These are phyloP conservation scores for Antennarius striatus DNA, from an alignment of 2,113 vertebrate genomes.

Conservation along the genomic window DNA sequence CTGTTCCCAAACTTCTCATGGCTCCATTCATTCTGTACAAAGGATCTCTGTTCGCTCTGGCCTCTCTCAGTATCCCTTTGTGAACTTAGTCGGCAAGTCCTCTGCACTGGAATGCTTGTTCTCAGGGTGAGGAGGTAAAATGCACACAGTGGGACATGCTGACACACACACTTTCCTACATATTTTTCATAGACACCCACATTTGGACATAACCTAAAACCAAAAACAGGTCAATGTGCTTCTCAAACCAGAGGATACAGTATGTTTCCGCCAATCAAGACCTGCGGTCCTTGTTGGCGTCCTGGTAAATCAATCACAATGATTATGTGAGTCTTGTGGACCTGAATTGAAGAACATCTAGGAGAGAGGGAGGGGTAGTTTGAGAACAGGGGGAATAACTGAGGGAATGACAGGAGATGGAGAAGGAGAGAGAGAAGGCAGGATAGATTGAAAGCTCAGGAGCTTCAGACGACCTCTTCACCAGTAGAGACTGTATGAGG, in stretches of 20 bases:
- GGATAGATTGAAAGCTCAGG: slow-evolving; percentile 59
- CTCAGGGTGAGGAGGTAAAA: slow-evolving; percentile 73
- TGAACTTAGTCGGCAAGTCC: slow-evolving; percentile 74
- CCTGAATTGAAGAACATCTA: slow-evolving; percentile 10
- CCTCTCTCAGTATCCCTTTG: slow-evolving; percentile 79
- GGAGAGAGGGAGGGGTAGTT: slow-evolving; percentile 20
- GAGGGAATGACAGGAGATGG: slow-evolving; percentile 43
- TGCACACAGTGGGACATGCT: slow-evolving; percentile 51
- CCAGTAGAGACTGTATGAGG: slow-evolving; percentile 67
- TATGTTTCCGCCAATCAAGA: slow-evolving; percentile 24
- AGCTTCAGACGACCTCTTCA: slow-evolving; percentile 76
- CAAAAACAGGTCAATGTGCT: slow-evolving; percentile 25
- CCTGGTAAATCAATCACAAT: slow-evolving; percentile 8
- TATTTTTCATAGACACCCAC: slow-evolving; percentile 32
- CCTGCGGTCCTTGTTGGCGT: slow-evolving; percentile 20
- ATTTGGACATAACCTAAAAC: slow-evolving; percentile 18
- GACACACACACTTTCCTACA: slow-evolving; percentile 45
- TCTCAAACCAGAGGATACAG: slow-evolving; percentile 6
- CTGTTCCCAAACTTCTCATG: slow-evolving; percentile 75
- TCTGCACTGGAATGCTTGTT: slow-evolving; percentile 76
- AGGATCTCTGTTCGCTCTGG: slow-evolving; percentile 77
- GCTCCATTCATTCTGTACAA: slow-evolving; percentile 78
- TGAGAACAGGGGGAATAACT: slow-evolving; percentile 28
- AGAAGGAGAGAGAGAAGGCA: slow-evolving; percentile 35
- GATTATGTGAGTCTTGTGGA: slow-evolving; percentile 5